phyloP scores from a whole-genome alignment of 2,888 invertebrate genomes.

The Podotricha telesiphe region DNA sequence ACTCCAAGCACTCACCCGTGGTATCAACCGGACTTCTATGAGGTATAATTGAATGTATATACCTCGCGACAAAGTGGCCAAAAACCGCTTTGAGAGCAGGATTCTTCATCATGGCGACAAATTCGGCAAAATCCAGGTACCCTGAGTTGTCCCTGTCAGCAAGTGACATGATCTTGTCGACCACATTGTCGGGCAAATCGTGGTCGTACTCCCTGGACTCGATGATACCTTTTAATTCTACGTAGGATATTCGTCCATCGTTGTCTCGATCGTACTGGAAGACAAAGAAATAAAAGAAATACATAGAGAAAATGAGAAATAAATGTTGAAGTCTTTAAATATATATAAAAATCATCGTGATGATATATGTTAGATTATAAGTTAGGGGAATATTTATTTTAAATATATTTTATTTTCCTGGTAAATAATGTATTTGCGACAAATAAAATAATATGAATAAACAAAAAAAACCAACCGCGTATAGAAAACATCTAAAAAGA shows the following conservation, averaged over 20 bases:
- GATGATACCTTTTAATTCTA: conserved; percentile 86
- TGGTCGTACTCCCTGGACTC: conserved; percentile 84
- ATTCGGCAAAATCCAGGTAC: conserved; percentile 88
- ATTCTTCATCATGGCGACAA: conserved; percentile 87
- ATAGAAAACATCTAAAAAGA: too few species aligned
- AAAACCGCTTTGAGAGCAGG: conserved; percentile 86
- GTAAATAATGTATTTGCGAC: too few species aligned
- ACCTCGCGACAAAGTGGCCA: conserved; percentile 85
- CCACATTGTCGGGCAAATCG: conserved; percentile 87
- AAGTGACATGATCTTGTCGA: conserved; percentile 86
- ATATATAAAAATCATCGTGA: too few species aligned
- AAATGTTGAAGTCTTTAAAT: neutral
- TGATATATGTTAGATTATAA: too few species aligned
- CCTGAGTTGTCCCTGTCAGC: conserved; percentile 86
- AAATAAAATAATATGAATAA: too few species aligned
- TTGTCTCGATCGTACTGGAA: conserved; percentile 88
- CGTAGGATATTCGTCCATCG: conserved; percentile 87
- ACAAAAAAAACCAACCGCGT: too few species aligned
- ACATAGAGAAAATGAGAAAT: neutral
- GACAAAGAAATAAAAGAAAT: conserved; percentile 25
- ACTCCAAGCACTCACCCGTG: conserved; percentile 62
- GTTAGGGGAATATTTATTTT: too few species aligned
- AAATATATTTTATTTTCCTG: too few species aligned
- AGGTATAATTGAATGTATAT: conserved; percentile 83
- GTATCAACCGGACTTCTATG: conserved; percentile 79